Conservation (phyloP, 1,140 invertebrate species). For the Notospermus geniculatus region DNA sequence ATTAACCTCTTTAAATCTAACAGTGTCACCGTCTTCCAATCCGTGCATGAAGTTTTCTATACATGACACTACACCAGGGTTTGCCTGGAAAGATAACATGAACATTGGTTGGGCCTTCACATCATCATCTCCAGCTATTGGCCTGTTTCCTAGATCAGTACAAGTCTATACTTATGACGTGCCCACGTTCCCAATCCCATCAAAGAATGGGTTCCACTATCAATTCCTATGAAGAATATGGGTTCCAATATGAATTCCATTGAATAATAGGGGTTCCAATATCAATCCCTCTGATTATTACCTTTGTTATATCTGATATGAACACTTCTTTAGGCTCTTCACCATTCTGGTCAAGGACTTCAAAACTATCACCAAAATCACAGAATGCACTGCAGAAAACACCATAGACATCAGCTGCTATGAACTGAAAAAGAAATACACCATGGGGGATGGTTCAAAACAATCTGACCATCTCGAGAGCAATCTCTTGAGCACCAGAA, state of each 20-base stretch:
- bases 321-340: constrained; percentile 54
- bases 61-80: constrained; percentile 49
- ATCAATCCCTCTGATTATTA: too few relatives aligned
- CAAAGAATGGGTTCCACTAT: neutral
- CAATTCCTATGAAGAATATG: constrained; percentile 2
- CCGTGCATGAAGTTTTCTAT: constrained; percentile 47
- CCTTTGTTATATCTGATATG: constrained; percentile 50
- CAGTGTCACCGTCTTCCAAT: constrained; percentile 49
- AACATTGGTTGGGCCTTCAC: too few relatives aligned
- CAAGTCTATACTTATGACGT: neutral
- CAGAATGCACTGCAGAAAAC: constrained; percentile 49
- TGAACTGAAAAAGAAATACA: constrained; percentile 48
- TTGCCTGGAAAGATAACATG: constrained; percentile 30
- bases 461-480: too few relatives aligned
- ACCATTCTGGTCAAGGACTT: constrained; percentile 50
- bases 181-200: neutral
- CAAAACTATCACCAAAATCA: constrained; percentile 56
- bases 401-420: constrained; percentile 52
- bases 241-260: neutral
- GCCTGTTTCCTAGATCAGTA: neutral
- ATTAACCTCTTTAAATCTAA: constrained; percentile 52
- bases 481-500: too few relatives aligned
- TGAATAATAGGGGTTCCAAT: neutral
- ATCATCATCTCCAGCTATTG: too few relatives aligned
- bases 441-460: too few relatives aligned